These are phyloP conservation scores for Molorchus minor DNA, from an alignment of 2,888 invertebrate species.

Conservation along the genomic window DNA sequence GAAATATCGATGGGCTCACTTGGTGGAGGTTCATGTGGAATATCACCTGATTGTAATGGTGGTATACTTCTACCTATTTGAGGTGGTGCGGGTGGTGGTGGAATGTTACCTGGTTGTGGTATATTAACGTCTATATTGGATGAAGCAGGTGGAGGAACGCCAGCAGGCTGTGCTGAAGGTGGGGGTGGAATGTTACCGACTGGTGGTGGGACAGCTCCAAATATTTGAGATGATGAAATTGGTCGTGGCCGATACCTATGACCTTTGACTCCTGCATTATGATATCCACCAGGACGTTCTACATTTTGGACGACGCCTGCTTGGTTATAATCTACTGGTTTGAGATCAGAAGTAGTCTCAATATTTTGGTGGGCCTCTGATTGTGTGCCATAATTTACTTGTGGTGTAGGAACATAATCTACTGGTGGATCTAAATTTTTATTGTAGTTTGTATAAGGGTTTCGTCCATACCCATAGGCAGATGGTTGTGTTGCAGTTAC, in stretches of 20 bases:
- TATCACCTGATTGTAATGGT: neutral
- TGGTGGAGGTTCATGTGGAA: neutral
- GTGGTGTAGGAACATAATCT: neutral
- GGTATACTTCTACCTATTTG: too few species aligned
- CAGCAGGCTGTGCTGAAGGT: neutral
- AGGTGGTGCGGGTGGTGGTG: neutral
- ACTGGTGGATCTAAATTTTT: neutral
- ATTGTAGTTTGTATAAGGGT: neutral
- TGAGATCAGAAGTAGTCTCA: conserved; percentile 39
- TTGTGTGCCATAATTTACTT: conserved; percentile 16
- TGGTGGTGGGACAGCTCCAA: neutral
- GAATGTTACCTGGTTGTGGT: conserved; percentile 2
- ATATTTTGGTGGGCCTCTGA: conserved; percentile 20
- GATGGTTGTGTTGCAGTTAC: neutral
- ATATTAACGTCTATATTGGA: too few species aligned
- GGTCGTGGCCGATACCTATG: neutral
- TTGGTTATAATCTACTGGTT: conserved; percentile 36
- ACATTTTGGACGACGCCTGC: conserved; percentile 11
- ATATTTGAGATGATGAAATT: neutral
- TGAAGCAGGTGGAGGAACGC: too few species aligned
- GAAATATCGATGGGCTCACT: neutral
- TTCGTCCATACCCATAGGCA: neutral
- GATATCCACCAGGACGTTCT: conserved; percentile 9
- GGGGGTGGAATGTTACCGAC: neutral
- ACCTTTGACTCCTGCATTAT: conserved; percentile 25